Evolutionary conservation across 2,888 invertebrate genomes (phyloP).

Genomic region (Drosophila aldrichi): DNA sequence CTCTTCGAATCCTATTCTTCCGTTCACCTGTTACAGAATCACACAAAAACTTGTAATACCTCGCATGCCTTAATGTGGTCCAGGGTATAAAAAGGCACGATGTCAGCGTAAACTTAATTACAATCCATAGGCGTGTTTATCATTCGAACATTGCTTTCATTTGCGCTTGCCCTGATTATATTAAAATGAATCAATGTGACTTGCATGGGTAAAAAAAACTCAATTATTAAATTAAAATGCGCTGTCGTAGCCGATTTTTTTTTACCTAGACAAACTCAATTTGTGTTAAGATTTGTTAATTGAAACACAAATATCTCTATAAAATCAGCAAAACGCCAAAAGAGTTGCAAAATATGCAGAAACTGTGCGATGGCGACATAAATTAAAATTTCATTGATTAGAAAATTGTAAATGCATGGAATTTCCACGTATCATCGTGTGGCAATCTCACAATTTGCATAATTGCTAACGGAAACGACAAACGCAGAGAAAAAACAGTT

Average conservation of each 20-base stretch:
- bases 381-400: slow-evolving; percentile 84
- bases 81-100: slow-evolving; percentile 29
- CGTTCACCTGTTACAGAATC: not conserved
- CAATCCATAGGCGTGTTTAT: slow-evolving; percentile 28
- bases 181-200: slow-evolving; percentile 59
- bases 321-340: not conserved
- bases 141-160: slow-evolving; percentile 8
- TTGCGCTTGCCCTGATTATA: slow-evolving; percentile 45
- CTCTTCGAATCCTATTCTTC: not conserved
- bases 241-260: not conserved
- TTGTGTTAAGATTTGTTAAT: slow-evolving; percentile 52
- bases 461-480: slow-evolving; percentile 70
- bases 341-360: slow-evolving; percentile 12
- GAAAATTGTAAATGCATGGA: slow-evolving; percentile 85
- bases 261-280: slow-evolving; percentile 21
- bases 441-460: slow-evolving; percentile 83
- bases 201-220: slow-evolving; percentile 19
- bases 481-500: slow-evolving; percentile 55
- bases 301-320: slow-evolving; percentile 38
- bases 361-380: slow-evolving; percentile 62
- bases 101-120: slow-evolving; percentile 72
- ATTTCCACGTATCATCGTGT: slow-evolving; percentile 74
- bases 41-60: not conserved
- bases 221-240: slow-evolving; percentile 14
- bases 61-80: not conserved